Conservation (phyloP, 2,888 invertebrate species). For the Agriotes lineatus region DNA sequence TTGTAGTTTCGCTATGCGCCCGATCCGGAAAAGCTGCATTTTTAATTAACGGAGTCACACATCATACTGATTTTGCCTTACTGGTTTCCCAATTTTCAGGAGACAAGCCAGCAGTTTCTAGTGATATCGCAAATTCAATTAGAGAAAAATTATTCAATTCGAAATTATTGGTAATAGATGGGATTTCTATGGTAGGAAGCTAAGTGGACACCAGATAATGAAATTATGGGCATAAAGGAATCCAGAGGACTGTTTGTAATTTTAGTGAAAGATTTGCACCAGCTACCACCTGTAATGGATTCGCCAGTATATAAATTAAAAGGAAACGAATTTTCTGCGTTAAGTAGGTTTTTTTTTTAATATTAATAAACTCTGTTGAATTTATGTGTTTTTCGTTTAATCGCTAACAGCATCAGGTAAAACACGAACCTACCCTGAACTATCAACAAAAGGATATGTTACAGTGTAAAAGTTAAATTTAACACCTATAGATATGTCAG, state of each 20-base stretch:
- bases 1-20: background rate
- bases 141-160: background rate
- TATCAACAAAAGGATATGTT: too few relatives aligned
- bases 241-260: conserved; percentile 9
- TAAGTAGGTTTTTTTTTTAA: too few relatives aligned
- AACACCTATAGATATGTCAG: too few relatives aligned
- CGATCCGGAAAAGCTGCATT: conserved; percentile 10
- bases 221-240: background rate
- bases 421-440: too few relatives aligned
- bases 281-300: too few relatives aligned
- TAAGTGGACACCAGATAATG: background rate
- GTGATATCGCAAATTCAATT: conserved; percentile 3
- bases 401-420: too few relatives aligned
- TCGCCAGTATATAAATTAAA: too few relatives aligned
- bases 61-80: conserved; percentile 9
- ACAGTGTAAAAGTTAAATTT: background rate
- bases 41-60: background rate
- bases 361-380: too few relatives aligned
- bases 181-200: background rate
- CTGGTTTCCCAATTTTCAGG: too few relatives aligned
- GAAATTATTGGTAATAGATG: too few relatives aligned
- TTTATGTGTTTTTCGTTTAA: too few relatives aligned
- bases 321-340: background rate
- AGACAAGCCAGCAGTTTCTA: background rate
- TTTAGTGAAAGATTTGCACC: too few relatives aligned